Conservation (phyloP, 2,113 vertebrate species). For the Propithecus coquereli region DNA sequence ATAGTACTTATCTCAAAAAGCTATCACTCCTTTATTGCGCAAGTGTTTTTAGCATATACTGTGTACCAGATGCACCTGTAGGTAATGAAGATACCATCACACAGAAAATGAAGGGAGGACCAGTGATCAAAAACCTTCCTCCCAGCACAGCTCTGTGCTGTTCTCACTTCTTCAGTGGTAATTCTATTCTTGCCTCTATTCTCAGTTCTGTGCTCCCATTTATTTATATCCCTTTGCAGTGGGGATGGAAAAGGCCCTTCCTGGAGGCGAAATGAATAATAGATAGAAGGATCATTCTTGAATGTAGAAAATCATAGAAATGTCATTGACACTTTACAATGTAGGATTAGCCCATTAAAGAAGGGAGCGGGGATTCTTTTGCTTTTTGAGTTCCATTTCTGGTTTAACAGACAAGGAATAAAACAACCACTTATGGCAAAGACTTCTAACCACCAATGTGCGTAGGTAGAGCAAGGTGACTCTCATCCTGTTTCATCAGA, state of each 20-base stretch:
- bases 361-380: no score
- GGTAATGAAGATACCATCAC: background rate
- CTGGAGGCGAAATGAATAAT: background rate
- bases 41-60: background rate
- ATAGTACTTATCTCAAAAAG: background rate
- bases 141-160: background rate
- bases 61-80: background rate
- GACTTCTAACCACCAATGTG: background rate
- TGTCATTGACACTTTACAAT: background rate
- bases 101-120: background rate
- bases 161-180: background rate
- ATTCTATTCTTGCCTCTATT: background rate
- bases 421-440: background rate
- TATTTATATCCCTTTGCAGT: background rate
- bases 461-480: fast-evolving
- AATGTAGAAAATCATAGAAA: background rate
- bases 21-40: no score
- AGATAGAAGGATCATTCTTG: background rate
- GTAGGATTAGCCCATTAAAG: background rate
- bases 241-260: fast-evolving
- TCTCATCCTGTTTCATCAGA: no score
- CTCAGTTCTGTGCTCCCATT: background rate
- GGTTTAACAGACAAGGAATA: background rate
- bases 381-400: no score
- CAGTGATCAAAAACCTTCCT: background rate